Base-by-base conservation (phyloP, 2,888 invertebrate species). In the Eilema caniola region DNA sequence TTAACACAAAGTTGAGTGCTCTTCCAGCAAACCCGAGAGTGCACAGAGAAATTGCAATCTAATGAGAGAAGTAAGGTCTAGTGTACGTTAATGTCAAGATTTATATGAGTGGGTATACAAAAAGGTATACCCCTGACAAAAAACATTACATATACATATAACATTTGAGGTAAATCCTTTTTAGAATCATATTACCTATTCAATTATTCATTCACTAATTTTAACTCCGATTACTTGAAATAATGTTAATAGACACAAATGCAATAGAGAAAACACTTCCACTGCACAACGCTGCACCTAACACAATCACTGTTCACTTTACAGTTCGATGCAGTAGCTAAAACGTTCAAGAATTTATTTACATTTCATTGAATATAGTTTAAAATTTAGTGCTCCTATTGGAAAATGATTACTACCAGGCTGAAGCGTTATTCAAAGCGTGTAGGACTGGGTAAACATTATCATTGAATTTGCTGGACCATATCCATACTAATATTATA, bases 281-380 rank as follows among this genome's bases (percentile, higher is more conserved):
- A 47, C 20, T 20, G 16, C 41, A 41, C 16, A 47, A 20, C 53
- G 10, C n/a, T 53, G 53, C 53, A 53, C 53, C 20, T 53, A 53
- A 53, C n/a, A 53, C 53, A 53, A 53, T 53, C 53, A 53, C n/a
- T 53, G 53, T 53, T 20, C 53, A 53, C n/a, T 53, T 53, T 53
- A n/a, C 53, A 1, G 53, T 53, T n/a, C 53, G 10, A 53, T n/a
- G n/a, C n/a, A 53, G 53, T 53, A n/a, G n/a, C 53, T 53, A 53
- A 53, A n/a, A 53, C n/a, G 53, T 53, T 53, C 53, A 53, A 53
- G 53, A 53, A 53, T 53, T 20, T n/a, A 53, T 7, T 53, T 53
- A 53, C 53, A n/a, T 53, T 20, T n/a, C 10, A 53, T n/a, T 53
- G n/a, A n/a, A 53, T 20, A 53, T n/a, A 53, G 53, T 10, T 20